Conservation (phyloP, 2,113 vertebrate species). For the Toxotes jaculatrix region DNA sequence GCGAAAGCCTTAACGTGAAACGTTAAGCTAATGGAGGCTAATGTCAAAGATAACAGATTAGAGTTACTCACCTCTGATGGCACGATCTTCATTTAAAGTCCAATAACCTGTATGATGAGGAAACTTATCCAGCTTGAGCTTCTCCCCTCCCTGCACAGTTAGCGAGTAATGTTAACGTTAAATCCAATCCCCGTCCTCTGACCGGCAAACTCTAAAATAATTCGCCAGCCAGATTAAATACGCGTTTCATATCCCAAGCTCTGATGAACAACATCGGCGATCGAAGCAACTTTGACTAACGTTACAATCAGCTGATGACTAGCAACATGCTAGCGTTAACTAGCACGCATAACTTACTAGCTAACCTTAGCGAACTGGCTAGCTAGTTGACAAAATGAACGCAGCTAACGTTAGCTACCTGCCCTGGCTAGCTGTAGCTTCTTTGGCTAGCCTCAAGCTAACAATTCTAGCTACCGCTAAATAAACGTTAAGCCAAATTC, state of each 20-base stretch:
- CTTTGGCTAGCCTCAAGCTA: conserved; percentile 78
- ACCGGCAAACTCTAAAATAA: conserved; percentile 71
- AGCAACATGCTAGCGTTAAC: conserved; percentile 79
- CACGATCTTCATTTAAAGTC: conserved; percentile 89
- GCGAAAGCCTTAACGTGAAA: conserved; percentile 1
- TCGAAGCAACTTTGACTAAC: conserved; percentile 57
- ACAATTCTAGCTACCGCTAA: conserved; percentile 77
- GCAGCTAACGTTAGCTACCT: conserved; percentile 76
- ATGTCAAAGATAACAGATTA: not conserved
- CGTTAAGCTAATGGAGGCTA: not conserved
- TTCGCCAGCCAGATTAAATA: conserved; percentile 55
- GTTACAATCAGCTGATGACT: conserved; percentile 76
- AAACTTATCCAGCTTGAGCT: conserved; percentile 86
- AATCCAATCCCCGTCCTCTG: conserved; percentile 71
- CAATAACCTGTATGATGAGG: conserved; percentile 86
- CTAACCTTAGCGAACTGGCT: conserved; percentile 78
- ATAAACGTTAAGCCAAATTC: conserved; percentile 78
- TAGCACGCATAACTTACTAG: conserved; percentile 77
- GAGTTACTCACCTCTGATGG: conserved; percentile 84
- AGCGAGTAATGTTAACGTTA: conserved; percentile 76
- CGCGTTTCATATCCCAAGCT: conserved; percentile 49
- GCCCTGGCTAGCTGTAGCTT: conserved; percentile 67
- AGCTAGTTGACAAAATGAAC: conserved; percentile 80
- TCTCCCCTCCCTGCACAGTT: conserved; percentile 82
- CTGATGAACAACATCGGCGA: conserved; percentile 47